Evolutionary conservation across 2,888 invertebrate genomes (phyloP).

Genomic region (Drosophila longiperda): DNA sequence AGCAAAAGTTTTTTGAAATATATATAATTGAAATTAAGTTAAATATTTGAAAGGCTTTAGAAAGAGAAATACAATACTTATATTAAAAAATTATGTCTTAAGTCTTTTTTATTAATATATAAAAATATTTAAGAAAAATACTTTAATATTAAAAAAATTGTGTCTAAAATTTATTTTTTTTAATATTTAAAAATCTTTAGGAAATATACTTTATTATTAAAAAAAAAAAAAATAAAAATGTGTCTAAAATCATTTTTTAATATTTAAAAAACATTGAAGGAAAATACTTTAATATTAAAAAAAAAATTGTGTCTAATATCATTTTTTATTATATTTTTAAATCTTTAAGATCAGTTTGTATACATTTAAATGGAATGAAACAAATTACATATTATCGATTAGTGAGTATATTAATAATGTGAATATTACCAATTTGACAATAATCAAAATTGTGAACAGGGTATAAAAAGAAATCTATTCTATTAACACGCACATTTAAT

Average conservation of each 20-base stretch:
- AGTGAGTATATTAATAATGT: not conserved
- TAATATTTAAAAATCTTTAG: too few relatives aligned
- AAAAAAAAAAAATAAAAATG: too few relatives aligned
- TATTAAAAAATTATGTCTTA: not conserved
- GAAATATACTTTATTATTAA: too few relatives aligned
- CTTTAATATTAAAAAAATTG: too few relatives aligned
- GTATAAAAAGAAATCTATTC: conserved; percentile 23
- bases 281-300: too few relatives aligned
- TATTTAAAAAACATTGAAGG: too few relatives aligned
- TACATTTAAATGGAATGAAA: not conserved
- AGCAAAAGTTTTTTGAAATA: not conserved
- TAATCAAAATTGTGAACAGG: conserved; percentile 1
- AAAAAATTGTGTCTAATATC: too few relatives aligned
- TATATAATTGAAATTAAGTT: not conserved
- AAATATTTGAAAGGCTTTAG: not conserved
- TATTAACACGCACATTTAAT: conserved; percentile 70
- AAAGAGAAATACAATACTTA: not conserved
- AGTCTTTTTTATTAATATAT: not conserved
- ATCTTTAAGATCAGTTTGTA: not conserved
- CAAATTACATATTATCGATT: not conserved
- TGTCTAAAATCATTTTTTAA: too few relatives aligned
- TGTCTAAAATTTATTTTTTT: too few relatives aligned
- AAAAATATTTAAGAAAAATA: too few relatives aligned
- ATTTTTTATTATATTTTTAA: not conserved
- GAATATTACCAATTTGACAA: not conserved